Base-by-base conservation (phyloP, 2,797 vertebrate species). In the Taeniopygia guttata region DNA sequence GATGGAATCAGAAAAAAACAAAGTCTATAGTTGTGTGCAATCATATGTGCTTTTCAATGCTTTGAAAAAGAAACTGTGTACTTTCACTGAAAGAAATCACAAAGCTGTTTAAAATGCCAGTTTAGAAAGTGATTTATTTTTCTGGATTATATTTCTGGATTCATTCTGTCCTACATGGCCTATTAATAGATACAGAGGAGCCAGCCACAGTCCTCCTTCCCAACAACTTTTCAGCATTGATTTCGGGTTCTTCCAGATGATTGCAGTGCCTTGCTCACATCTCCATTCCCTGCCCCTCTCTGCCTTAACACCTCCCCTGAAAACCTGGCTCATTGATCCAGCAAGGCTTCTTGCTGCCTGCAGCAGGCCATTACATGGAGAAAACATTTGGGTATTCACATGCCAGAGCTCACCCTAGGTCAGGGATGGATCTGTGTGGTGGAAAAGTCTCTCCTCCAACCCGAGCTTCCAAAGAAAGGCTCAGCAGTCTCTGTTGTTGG, bases 311-410 rank as follows among this genome's bases (percentile, higher is more conserved):
- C 18, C 49, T 15, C 3, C 12, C 19, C 59, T 46, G 13, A 63
- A 70, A 82, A 8, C 38, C 42, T 16, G 18, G 49, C 17, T 7
- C 34, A 23, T 42, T 7, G 19, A 51, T 13, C 46, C 67, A 48
- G 45, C 26, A 76, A 54, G 69, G 23, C n/a, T 66, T 4, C 36
- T 80, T 45, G 5, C 25, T 88, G n/a, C 40, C 36, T 55, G 13
- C 12, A 26, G 9, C 20, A 30, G 10, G 42, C 32, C 7, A 11
- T 36, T 13, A 8, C 16, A n/a, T 2, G 0, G 2, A 52, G 29
- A 49, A 48, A 83, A 55, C 7, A 48, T 74, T 3, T 23, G 27
- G 32, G 12, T 58, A 5, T 54, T 70, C 26, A 29, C 6, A 59
- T n/a, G n/a, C n/a, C n/a, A n/a, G n/a, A n/a, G n/a, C n/a, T n/a